phyloP scores from a whole-genome alignment of 2,797 vertebrate genomes.

The Argentina silus region DNA sequence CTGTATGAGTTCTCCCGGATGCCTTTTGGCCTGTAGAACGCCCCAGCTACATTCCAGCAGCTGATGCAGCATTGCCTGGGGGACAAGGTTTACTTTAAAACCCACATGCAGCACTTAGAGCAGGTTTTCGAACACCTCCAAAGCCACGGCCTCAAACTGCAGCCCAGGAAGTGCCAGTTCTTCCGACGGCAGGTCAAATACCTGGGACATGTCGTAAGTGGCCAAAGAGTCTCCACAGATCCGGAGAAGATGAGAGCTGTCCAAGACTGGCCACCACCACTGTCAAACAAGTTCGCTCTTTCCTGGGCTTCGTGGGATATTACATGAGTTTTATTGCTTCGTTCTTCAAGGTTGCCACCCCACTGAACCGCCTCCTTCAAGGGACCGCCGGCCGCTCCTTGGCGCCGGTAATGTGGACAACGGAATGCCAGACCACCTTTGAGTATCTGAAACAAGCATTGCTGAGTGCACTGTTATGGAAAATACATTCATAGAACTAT shows the following conservation, averaged over 20 bases:
- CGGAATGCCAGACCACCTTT: background rate
- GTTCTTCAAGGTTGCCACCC: background rate
- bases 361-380: background rate
- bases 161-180: background rate
- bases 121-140: background rate
- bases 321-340: background rate
- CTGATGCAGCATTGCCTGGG: background rate
- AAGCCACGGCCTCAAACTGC: background rate
- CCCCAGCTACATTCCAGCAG: background rate
- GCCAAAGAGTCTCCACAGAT: background rate
- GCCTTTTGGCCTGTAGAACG: too few species aligned
- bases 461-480: too few species aligned
- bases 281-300: background rate
- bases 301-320: background rate
- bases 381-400: background rate
- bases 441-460: background rate
- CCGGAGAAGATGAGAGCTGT: background rate
- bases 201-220: conserved; percentile 4
- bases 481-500: too few species aligned
- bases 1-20: conserved; percentile 3
- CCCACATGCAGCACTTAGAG: background rate
- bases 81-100: background rate
- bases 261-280: background rate
- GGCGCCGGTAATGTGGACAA: background rate
- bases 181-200: background rate